Conservation (phyloP, 2,888 invertebrate species). For the Lithophane semibrunnea region DNA sequence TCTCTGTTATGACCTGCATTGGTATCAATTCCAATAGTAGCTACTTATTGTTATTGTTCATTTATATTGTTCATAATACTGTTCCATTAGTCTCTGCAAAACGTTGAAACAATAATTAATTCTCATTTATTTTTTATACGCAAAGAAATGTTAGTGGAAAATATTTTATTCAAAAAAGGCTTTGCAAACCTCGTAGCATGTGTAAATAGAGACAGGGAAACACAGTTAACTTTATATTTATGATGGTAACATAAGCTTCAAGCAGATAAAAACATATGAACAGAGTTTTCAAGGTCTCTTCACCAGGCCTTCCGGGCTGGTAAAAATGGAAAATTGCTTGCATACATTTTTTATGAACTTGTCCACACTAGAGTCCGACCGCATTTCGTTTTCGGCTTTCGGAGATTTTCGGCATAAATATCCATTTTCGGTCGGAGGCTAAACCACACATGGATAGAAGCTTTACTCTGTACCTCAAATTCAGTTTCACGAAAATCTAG, state of each 20-base stretch:
- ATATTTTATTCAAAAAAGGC: conserved; percentile 20
- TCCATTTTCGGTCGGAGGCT: background rate
- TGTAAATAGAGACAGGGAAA: conserved; percentile 19
- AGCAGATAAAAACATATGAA: conserved; percentile 5
- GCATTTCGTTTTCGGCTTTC: too few species aligned
- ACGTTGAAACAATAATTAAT: background rate
- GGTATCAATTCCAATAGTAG: background rate
- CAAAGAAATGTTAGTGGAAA: background rate
- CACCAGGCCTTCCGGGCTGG: background rate
- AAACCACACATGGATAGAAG: background rate
- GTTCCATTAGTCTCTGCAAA: conserved; percentile 1
- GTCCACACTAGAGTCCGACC: background rate
- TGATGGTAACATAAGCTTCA: conserved; percentile 7
- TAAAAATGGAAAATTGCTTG: background rate
- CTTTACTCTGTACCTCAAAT: background rate
- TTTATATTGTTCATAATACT: background rate
- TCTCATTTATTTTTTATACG: conserved; percentile 8
- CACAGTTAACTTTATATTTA: conserved; percentile 31
- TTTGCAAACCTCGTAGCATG: conserved; percentile 7
- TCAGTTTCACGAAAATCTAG: background rate
- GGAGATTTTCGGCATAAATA: background rate
- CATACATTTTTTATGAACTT: background rate
- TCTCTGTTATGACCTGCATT: conserved; percentile 1
- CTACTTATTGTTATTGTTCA: conserved; percentile 6
- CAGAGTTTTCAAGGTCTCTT: background rate